Conservation (phyloP, 2,797 vertebrate genomes). For the Enteromius radiatus region DNA sequence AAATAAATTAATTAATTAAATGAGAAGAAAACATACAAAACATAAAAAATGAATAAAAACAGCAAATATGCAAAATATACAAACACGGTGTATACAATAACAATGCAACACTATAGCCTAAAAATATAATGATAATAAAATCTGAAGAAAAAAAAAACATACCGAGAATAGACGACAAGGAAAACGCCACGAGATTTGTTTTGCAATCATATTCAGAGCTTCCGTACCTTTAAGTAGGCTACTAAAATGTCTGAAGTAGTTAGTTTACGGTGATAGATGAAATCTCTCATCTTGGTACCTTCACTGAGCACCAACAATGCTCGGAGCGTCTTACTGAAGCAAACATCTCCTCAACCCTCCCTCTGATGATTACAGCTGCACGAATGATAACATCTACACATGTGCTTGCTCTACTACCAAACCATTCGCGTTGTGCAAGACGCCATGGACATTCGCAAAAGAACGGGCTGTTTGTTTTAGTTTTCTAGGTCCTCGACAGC, state of each 20-base stretch:
- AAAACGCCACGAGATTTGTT: too few relatives aligned
- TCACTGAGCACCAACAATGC: not conserved
- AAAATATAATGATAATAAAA: not conserved
- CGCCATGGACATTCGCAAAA: not conserved
- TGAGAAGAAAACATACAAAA: too few relatives aligned
- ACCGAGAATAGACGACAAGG: not conserved
- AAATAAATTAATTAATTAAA: not conserved
- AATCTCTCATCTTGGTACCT: not conserved
- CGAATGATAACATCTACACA: slow-evolving; percentile 47
- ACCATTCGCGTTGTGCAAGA: slow-evolving; percentile 19
- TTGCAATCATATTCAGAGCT: not conserved
- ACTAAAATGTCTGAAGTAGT: not conserved
- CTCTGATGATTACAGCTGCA: slow-evolving; percentile 24
- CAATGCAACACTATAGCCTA: not conserved
- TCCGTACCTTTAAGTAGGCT: not conserved
- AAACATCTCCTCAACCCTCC: slow-evolving; percentile 17
- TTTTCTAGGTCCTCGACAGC: slow-evolving; percentile 2
- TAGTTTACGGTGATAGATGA: not conserved
- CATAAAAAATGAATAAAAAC: not conserved
- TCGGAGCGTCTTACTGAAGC: not conserved
- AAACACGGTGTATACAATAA: not conserved
- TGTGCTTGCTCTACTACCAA: slow-evolving; percentile 36
- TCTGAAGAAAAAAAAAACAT: not conserved
- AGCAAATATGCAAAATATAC: too few relatives aligned
- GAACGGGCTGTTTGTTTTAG: slow-evolving; percentile 1